These are phyloP conservation scores for Drepanosiphum platanoidis DNA, from an alignment of 2,888 invertebrate genomes.

Conservation along the genomic window DNA sequence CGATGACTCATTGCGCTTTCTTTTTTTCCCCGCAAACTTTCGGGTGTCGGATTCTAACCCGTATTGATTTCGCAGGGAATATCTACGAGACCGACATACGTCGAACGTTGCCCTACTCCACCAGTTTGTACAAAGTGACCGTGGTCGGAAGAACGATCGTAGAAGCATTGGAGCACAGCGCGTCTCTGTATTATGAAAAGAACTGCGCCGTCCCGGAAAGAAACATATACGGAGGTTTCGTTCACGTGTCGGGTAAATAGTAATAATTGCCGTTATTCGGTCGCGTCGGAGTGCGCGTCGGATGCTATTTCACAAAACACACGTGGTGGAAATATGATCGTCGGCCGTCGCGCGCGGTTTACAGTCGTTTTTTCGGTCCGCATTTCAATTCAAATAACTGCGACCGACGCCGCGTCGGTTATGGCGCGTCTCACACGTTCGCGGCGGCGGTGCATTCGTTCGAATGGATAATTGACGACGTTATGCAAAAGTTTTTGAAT, in stretches of 20 bases:
- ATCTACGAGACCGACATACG: background rate
- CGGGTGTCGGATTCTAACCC: too few relatives aligned
- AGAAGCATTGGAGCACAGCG: slow-evolving; percentile 77
- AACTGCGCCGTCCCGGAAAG: slow-evolving; percentile 65
- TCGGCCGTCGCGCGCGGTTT: too few relatives aligned
- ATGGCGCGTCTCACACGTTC: too few relatives aligned
- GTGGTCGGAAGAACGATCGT: slow-evolving; percentile 75
- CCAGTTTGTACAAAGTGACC: slow-evolving; percentile 73
- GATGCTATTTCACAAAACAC: background rate
- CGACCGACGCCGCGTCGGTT: too few relatives aligned
- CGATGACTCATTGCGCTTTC: too few relatives aligned
- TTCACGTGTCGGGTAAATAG: slow-evolving; percentile 64
- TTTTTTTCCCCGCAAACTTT: too few relatives aligned
- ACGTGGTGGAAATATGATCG: too few relatives aligned
- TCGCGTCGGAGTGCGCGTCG: background rate
- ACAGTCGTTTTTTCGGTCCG: too few relatives aligned
- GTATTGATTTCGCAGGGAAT: too few relatives aligned
- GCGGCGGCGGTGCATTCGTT: background rate
- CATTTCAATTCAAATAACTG: too few relatives aligned
- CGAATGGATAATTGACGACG: background rate
- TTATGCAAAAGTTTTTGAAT: background rate
- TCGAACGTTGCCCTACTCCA: slow-evolving; percentile 78
- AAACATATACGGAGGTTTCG: slow-evolving; percentile 66
- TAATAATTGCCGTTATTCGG: background rate
- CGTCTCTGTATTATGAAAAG: slow-evolving; percentile 68